Percentiles rank a stretch among this genome's conserved stretches.
Evolutionary conservation across 2,797 vertebrate genomes (phyloP).

Genomic region (Tragelaphus oryx): DNA sequence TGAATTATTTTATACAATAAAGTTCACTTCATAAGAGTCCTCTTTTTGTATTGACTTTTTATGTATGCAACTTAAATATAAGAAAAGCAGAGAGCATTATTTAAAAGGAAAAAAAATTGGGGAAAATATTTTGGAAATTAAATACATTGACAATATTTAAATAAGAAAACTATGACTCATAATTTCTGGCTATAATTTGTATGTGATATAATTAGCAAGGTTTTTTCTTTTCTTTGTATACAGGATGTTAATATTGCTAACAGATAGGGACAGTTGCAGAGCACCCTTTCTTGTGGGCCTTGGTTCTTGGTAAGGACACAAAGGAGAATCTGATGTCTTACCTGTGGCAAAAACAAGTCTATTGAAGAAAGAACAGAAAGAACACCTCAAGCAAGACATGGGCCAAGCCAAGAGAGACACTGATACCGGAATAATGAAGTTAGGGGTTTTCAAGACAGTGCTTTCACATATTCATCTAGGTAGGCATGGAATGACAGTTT

Average conservation of each 20-base stretch:
- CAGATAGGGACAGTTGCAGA: too few relatives aligned
- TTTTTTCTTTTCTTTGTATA: not conserved
- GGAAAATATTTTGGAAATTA: not conserved
- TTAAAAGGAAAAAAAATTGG: not conserved
- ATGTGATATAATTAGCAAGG: not conserved
- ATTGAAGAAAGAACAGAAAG: too few relatives aligned
- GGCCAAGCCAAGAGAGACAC: too few relatives aligned
- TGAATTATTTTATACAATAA: constrained; percentile 47
- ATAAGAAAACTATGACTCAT: not conserved
- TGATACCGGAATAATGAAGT: too few relatives aligned
- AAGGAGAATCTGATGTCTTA: too few relatives aligned
- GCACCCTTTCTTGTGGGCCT: too few relatives aligned
- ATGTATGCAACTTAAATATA: not conserved
- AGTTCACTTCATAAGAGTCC: not conserved
- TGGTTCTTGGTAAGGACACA: too few relatives aligned
- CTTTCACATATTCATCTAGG: too few relatives aligned
- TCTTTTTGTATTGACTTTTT: constrained; percentile 9
- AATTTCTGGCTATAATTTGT: not conserved
- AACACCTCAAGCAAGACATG: too few relatives aligned
- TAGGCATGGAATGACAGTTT: too few relatives aligned
- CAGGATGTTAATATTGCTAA: not conserved
- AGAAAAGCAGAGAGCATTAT: not conserved
- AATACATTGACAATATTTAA: not conserved
- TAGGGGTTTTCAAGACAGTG: too few relatives aligned
- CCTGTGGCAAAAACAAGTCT: too few relatives aligned